Base-by-base conservation (phyloP, 1,140 invertebrate species). In the Acromyrmex echinatior region DNA sequence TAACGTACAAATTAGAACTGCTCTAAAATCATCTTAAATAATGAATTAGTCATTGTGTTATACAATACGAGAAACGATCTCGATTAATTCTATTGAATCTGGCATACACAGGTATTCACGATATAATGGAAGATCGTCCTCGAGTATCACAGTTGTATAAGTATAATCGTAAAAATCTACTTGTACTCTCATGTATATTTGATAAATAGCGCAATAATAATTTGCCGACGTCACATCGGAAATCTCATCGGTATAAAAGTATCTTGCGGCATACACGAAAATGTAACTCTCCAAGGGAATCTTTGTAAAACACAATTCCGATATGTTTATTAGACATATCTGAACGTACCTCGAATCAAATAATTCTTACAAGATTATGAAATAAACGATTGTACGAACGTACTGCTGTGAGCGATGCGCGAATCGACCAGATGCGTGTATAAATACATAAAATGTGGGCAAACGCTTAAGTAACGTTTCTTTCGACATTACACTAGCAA, bases 381-480 rank as follows among this genome's bases (percentile, higher is more conserved):
- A 28, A 58, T 35, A 35, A 74, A 28, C 73, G 60, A 65, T 65
- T 45, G 60, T 77, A 21, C 35, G 28, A 58, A 28, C 12, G 21
- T 77, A 77, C 76, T 62, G 21, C 35, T 63, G 66, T 16, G 80
- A 79, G 63, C 66, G 66, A 45, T 62, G 60, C 74, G 79, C 21
- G n/a, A 49, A 31, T 63, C 60, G 60, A 25, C n/a, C 35, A 51
- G 66, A 51, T 74, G 66, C 31, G 68, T 86, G 53, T 63, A 31
- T 76, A 74, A 74, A 73, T 60, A 80, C 39, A 28, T 51, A 21
- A 45, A 49, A 58, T 88, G 62, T 60, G 58, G 49, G 58, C 65
- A 81, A 39, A 70, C 77, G 82, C 70, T 21, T 88, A 80, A 77
- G 88, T 70, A 82, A 82, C 77, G 28, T 87, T 90, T 81, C 82